Conservation (phyloP, 1,140 invertebrate genomes). For the Argopecten irradians region DNA sequence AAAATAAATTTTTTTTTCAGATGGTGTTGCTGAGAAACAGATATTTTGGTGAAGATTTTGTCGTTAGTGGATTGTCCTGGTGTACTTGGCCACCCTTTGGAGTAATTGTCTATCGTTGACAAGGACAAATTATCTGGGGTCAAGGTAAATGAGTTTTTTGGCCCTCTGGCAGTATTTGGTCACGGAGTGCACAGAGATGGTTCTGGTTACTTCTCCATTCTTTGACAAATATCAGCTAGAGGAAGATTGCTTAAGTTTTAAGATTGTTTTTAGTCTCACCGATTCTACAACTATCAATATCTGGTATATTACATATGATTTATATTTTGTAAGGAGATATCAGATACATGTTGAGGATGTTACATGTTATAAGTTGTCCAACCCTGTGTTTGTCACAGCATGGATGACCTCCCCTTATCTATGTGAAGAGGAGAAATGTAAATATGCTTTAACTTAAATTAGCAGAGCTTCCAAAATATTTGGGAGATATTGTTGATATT, state of each 20-base stretch:
- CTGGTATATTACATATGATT: no score
- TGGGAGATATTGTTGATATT: background rate
- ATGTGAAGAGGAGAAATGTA: background rate
- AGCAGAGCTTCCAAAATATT: background rate
- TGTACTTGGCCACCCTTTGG: background rate
- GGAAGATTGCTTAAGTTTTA: no score
- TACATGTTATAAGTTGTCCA: no score
- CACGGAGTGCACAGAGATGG: background rate
- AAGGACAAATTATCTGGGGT: slow-evolving; percentile 14
- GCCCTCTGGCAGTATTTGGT: background rate
- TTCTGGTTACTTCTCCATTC: no score
- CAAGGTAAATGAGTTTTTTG: background rate
- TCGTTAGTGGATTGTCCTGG: background rate
- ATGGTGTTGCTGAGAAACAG: slow-evolving; percentile 1
- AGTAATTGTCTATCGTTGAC: slow-evolving; percentile 21
- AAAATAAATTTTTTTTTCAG: slow-evolving; percentile 8
- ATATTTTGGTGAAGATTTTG: background rate
- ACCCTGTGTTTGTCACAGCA: background rate
- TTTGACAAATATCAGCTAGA: no score
- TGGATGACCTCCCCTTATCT: background rate
- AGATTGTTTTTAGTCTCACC: no score
- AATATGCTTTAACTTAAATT: background rate
- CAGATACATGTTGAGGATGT: no score
- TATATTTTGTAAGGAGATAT: no score
- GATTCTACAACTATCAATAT: no score